Conservation (phyloP, 2,888 invertebrate species). For the Macrophya annulata region DNA sequence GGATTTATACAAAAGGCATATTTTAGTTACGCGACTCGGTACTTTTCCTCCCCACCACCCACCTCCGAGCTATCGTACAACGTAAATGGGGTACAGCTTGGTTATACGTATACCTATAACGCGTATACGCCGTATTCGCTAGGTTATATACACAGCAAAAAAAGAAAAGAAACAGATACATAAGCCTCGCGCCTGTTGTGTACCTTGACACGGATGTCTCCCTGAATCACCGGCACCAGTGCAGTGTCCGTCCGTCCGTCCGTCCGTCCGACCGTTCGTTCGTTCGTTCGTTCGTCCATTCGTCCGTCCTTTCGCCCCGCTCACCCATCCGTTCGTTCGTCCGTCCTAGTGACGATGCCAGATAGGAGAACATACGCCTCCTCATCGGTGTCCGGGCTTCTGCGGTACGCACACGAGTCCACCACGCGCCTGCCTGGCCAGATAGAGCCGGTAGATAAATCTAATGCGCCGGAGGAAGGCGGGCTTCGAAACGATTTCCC, state of each 20-base stretch:
- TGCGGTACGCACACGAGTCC: slow-evolving; percentile 42
- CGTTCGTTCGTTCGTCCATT: slow-evolving; percentile 54
- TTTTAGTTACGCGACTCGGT: slow-evolving; percentile 2
- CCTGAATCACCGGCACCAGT: slow-evolving; percentile 75
- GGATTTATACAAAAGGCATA: neutral
- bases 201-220: slow-evolving; percentile 80
- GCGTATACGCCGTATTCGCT: neutral
- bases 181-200: slow-evolving; percentile 70
- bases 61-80: neutral
- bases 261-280: slow-evolving; percentile 62
- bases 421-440: slow-evolving; percentile 43
- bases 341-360: slow-evolving; percentile 55
- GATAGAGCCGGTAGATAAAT: slow-evolving; percentile 50
- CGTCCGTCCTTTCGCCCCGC: slow-evolving; percentile 61
- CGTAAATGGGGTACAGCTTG: neutral
- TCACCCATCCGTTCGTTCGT: slow-evolving; percentile 53
- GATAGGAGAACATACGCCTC: slow-evolving; percentile 54
- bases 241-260: slow-evolving; percentile 61
- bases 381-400: slow-evolving; percentile 48
- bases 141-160: slow-evolving; percentile 26
- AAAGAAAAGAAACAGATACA: neutral
- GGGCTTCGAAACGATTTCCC: slow-evolving; percentile 19
- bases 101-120: neutral
- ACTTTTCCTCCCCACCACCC: neutral
- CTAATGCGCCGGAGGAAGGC: slow-evolving; percentile 48